Conservation (phyloP, 2,113 vertebrate genomes). For the Lutjanus erythropterus region DNA sequence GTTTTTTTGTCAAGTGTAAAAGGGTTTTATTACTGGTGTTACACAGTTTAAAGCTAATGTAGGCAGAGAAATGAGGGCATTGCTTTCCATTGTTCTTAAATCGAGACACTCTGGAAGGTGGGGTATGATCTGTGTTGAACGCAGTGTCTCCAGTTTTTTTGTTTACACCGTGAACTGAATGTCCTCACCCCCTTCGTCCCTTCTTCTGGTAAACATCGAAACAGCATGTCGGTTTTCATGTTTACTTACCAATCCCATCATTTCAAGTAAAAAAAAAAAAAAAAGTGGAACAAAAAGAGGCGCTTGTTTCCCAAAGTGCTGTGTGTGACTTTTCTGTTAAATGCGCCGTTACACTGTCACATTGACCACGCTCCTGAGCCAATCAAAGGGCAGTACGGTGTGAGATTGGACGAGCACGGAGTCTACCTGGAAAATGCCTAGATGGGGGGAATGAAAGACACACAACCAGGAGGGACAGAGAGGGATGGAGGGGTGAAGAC, state of each 20-base stretch:
- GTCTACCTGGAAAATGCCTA: constrained; percentile 74
- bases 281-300: constrained; percentile 62
- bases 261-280: constrained; percentile 30
- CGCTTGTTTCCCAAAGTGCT: constrained; percentile 79
- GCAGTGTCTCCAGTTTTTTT: constrained; percentile 49
- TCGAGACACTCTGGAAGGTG: constrained; percentile 21
- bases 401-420: constrained; percentile 80
- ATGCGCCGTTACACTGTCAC: constrained; percentile 56
- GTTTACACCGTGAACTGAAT: constrained; percentile 51
- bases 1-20: too few species aligned
- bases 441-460: constrained; percentile 76
- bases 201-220: constrained; percentile 76
- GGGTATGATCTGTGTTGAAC: constrained; percentile 28
- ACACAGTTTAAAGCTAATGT: not conserved
- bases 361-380: constrained; percentile 58
- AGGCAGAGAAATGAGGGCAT: constrained; percentile 39
- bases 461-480: constrained; percentile 49
- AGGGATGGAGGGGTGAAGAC: constrained; percentile 49
- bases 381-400: constrained; percentile 64
- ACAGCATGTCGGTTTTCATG: constrained; percentile 79
- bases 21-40: not conserved
- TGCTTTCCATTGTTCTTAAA: constrained; percentile 52
- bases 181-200: constrained; percentile 43
- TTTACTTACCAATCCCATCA: constrained; percentile 70
- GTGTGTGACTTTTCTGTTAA: constrained; percentile 61